phyloP scores from a whole-genome alignment of 2,113 vertebrate species.

The Leucoraja erinaceus region DNA sequence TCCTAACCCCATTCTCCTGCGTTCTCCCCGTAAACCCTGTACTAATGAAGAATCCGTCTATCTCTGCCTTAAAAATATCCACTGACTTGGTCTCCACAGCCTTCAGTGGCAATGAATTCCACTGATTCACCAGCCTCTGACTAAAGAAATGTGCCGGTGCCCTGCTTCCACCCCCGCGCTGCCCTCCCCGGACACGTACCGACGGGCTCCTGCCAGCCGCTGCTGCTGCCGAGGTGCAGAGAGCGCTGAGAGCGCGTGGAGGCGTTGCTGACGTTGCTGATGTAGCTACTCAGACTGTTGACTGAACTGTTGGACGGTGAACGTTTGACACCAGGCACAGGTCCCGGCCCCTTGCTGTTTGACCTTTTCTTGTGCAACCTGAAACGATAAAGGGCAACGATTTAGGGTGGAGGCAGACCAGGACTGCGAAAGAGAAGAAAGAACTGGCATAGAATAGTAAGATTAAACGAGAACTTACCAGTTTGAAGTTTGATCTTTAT shows the following conservation, averaged over 20 bases:
- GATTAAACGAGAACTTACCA: too few species aligned
- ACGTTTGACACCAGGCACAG: background rate
- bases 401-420: background rate
- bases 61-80: too few species aligned
- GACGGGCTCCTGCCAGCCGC: background rate
- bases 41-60: too few species aligned
- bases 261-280: slow-evolving; percentile 6
- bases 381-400: background rate
- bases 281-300: background rate
- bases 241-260: background rate
- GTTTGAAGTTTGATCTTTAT: too few species aligned
- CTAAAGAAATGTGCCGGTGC: too few species aligned
- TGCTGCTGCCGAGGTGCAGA: background rate
- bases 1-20: too few species aligned
- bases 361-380: background rate
- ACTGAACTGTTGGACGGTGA: slow-evolving; percentile 10
- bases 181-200: background rate
- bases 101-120: too few species aligned
- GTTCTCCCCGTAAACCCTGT: too few species aligned
- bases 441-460: background rate
- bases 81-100: too few species aligned
- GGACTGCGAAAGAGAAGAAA: background rate
- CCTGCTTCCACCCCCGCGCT: too few species aligned
- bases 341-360: background rate
- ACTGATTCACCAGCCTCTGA: too few species aligned